Conservation (phyloP, 2,113 vertebrate genomes). For the Microcebus lehilahytsara region DNA sequence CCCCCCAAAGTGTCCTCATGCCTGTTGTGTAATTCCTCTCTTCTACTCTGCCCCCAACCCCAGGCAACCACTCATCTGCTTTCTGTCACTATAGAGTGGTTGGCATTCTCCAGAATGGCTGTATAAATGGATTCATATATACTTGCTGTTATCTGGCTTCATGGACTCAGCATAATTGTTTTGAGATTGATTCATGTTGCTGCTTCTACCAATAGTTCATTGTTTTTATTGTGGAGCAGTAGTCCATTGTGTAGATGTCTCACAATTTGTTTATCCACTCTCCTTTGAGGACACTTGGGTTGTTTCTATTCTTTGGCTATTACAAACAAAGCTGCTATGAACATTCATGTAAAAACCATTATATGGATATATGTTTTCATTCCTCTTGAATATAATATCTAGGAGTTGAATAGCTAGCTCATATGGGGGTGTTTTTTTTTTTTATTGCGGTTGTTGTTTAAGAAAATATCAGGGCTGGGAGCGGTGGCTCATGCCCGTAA, state of each 20-base stretch:
- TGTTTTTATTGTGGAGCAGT: neutral
- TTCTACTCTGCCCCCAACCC: neutral
- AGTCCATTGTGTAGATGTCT: neutral
- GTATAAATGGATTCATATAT: neutral
- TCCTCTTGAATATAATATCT: neutral
- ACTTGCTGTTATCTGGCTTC: neutral
- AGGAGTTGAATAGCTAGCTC: neutral
- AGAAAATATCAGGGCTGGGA: neutral
- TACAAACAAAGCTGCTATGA: neutral
- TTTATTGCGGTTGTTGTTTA: neutral
- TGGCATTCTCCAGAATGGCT: neutral
- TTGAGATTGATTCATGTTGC: neutral
- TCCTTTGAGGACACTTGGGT: neutral
- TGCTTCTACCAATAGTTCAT: neutral
- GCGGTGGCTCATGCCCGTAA: too few species aligned
- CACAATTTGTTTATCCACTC: neutral
- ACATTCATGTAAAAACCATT: neutral
- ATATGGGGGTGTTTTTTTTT: neutral
- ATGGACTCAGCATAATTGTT: neutral
- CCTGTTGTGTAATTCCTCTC: neutral
- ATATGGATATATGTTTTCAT: neutral
- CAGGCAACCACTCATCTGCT: neutral
- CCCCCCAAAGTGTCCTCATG: neutral
- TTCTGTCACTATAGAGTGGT: neutral
- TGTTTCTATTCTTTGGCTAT: neutral